Base-by-base conservation (phyloP, 2,113 vertebrate genomes). In the Poecile atricapillus region DNA sequence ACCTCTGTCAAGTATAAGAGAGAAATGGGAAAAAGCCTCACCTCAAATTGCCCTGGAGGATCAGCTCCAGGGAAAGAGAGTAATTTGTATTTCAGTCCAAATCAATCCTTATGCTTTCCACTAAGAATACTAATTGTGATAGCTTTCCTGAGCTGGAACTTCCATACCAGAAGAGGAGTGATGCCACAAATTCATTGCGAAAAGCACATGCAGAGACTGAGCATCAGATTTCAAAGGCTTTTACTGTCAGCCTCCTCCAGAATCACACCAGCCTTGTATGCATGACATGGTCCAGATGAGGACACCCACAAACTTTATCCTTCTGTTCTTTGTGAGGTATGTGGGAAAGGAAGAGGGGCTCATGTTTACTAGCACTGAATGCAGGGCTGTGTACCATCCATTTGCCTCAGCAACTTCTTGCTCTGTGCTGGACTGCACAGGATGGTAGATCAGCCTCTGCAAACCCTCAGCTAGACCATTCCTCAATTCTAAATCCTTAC, bases 31-130 rank as follows among this genome's bases (percentile, higher is more conserved):
- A 69, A 87, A 91, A 86, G 18, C 18, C 27, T 90, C n/a, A 89
- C 75, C 71, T 88, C 63, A 77, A 75, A 70, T 44, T 88, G 59
- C 55, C 59, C 68, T 60, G 50, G 37, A 80, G 39, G 19, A 37
- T 55, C 41, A 71, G 50, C 62, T 94, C 46, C 84, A 69, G 70
- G 62, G 23, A 81, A 82, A 50, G 21, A 68, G 4, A 81, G 52
- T 15, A 83, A 83, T 87, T 90, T 0, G 0, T 71, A 88, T 58
- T 90, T 87, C 83, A 81, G 47, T 71, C 14, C 68, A 92, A 94
- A 90, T 56, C 55, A 80, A 89, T 86, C 60, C 30, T 89, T 62
- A 77, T 20, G 65, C 50, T 96, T 96, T 90, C 76, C 64, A 89
- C n/a, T 60, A 81, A 68, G 68, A 93, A 93, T 58, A 75, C 44